A percentile compares a stretch with the other conserved stretches of the same genome.
These are phyloP conservation scores for Propithecus perrieri DNA, from an alignment of 2,797 vertebrate genomes.

Conservation along the genomic window DNA sequence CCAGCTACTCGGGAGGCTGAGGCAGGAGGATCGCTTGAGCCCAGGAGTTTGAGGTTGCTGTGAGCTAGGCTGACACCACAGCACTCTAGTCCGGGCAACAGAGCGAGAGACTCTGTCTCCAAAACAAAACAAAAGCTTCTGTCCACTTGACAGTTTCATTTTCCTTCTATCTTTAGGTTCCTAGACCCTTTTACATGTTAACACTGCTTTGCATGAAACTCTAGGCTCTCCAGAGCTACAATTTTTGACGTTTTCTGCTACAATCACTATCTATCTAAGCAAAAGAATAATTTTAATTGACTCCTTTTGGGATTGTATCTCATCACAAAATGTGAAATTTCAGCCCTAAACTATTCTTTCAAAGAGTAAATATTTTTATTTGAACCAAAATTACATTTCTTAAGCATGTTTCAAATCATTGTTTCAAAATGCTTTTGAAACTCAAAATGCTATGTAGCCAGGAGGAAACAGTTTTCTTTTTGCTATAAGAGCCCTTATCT, in stretches of 20 bases:
- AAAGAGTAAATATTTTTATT: slow-evolving; percentile 39
- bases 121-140: background rate
- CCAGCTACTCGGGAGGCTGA: too few species aligned
- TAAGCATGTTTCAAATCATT: slow-evolving; percentile 40
- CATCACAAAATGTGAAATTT: slow-evolving; percentile 47
- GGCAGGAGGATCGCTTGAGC: too few species aligned
- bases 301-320: background rate
- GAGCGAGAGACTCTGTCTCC: too few species aligned
- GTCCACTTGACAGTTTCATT: background rate
- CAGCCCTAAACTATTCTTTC: background rate
- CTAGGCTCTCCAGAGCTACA: background rate
- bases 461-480: slow-evolving; percentile 26
- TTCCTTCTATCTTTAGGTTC: background rate
- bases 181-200: background rate
- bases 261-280: slow-evolving; percentile 13
- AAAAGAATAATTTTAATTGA: slow-evolving; percentile 16
- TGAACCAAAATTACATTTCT: slow-evolving; percentile 39
- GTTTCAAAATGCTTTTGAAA: background rate
- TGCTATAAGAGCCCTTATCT: background rate
- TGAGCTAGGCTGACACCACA: too few species aligned
- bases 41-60: too few species aligned
- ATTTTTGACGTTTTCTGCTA: slow-evolving; percentile 22
- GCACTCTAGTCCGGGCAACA: too few species aligned
- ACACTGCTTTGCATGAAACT: background rate
- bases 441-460: background rate